Evolutionary conservation across 2,113 vertebrate genomes (phyloP).

Genomic region (Sigmodon hispidus): DNA sequence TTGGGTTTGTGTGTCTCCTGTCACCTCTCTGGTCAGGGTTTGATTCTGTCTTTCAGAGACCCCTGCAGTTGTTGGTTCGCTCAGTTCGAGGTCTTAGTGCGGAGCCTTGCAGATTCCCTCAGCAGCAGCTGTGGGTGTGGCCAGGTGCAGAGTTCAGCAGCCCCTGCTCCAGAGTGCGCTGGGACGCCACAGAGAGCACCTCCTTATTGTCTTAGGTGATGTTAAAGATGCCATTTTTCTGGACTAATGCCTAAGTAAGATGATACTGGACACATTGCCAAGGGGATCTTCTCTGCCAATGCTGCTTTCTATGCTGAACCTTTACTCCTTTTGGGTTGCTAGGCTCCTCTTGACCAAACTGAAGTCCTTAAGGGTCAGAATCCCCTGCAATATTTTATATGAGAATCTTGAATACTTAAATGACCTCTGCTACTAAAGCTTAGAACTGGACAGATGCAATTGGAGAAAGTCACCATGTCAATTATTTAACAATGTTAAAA

Average conservation of each 20-base stretch:
- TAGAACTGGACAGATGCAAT: neutral
- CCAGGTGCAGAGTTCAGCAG: no score
- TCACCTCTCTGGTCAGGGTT: no score
- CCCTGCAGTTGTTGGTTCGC: no score
- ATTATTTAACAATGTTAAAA: neutral
- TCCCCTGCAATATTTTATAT: neutral
- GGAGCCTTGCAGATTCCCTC: no score
- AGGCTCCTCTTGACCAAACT: neutral
- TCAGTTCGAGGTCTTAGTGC: no score
- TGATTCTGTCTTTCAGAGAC: no score
- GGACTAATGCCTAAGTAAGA: neutral
- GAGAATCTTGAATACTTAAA: neutral
- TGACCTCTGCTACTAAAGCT: neutral
- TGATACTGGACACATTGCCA: neutral
- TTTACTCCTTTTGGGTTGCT: neutral
- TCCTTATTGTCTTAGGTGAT: no score
- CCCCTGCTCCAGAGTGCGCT: no score
- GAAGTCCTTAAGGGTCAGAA: neutral
- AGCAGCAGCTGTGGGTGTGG: no score
- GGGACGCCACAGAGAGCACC: no score
- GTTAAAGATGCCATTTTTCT: neutral
- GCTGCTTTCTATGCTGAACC: neutral
- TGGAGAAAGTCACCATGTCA: neutral
- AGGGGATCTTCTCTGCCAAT: neutral
- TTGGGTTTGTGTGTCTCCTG: no score